A percentile compares a stretch with the other conserved stretches of the same genome.
These are phyloP conservation scores for Anguilla pacifica DNA, from an alignment of 2,797 vertebrate genomes.

Conservation along the genomic window DNA sequence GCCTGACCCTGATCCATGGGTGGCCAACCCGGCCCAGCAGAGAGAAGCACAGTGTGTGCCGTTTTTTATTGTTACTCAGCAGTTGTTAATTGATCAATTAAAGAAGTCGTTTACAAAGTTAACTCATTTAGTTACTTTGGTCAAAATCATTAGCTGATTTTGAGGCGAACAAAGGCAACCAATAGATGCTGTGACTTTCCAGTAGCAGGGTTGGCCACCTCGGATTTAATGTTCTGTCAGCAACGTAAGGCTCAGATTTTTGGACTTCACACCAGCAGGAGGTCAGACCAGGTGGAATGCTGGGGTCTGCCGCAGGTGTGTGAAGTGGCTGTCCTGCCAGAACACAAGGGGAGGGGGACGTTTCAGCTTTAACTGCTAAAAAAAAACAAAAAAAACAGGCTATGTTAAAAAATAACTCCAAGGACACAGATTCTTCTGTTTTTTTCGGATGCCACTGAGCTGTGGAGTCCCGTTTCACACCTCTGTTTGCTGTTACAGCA, in stretches of 20 bases:
- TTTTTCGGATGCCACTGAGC: background rate
- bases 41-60: background rate
- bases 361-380: background rate
- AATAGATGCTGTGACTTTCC: background rate
- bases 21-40: background rate
- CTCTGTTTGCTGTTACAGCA: background rate
- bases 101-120: background rate
- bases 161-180: background rate
- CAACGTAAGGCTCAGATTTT: background rate
- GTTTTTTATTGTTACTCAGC: background rate
- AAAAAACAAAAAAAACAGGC: background rate
- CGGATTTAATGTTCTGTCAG: background rate
- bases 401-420: background rate
- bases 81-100: background rate
- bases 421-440: background rate
- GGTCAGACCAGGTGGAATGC: background rate
- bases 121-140: background rate
- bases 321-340: background rate
- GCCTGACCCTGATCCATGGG: background rate
- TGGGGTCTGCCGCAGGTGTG: background rate
- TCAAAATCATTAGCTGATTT: background rate
- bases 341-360: background rate
- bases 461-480: background rate
- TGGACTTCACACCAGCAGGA: background rate
- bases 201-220: background rate